Percentiles rank a stretch among this genome's conserved stretches.
Conservation (phyloP, 1,140 invertebrate genomes). For the Rhagoletis pomonella region DNA sequence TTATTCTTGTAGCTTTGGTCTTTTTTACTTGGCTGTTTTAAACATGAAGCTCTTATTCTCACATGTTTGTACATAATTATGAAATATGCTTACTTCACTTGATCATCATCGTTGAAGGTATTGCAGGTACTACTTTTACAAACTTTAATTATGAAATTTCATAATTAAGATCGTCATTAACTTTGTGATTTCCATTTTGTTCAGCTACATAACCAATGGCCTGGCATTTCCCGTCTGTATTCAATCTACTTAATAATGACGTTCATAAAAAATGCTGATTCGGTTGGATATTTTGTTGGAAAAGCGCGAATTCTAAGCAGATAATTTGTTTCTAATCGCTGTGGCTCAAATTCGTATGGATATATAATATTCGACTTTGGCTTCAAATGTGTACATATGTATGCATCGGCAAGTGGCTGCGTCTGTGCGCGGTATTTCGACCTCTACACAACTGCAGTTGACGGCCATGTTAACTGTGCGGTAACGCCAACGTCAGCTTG, state of each 20-base stretch:
- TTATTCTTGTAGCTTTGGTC: neutral
- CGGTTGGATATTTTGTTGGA: neutral
- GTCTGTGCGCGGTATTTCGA: no score
- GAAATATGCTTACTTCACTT: neutral
- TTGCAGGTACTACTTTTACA: slow-evolving; percentile 40
- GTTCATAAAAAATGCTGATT: neutral
- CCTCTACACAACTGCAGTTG: neutral
- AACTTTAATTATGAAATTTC: neutral
- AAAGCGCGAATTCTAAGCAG: neutral
- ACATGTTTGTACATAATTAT: neutral
- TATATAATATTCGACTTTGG: no score
- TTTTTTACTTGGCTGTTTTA: neutral
- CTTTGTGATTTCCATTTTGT: neutral
- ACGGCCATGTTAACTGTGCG: slow-evolving; percentile 2
- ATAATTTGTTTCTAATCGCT: neutral
- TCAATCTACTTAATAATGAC: neutral
- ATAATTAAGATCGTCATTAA: neutral
- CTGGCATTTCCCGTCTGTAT: neutral
- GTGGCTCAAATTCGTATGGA: no score
- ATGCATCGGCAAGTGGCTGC: neutral
- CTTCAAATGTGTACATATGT: neutral
- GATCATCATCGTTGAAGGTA: neutral
- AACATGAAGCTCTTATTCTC: neutral
- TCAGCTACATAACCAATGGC: no score
- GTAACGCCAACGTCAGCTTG: neutral